Base-by-base conservation (phyloP, 1,140 invertebrate species). In the Andrena cerasifolii region DNA sequence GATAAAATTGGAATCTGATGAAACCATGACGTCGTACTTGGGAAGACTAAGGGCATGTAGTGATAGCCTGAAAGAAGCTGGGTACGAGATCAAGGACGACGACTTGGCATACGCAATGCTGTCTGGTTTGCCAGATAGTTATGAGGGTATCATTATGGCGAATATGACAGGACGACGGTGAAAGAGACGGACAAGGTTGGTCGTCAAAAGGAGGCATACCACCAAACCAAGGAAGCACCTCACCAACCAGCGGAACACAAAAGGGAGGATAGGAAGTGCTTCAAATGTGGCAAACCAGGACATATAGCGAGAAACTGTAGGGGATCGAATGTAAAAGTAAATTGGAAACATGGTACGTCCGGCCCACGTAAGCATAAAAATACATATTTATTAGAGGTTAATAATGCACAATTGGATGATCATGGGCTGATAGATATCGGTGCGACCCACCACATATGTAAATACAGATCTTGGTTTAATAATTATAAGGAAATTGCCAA, bases 21-120 rank as follows among this genome's bases (percentile, higher is more conserved):
- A 72, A 40, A n/a, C 58, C 7, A 72, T 72, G 58, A 72, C 6
- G 0, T 49, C 70, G 28, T 72, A 72, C 40, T 36, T 72, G 5
- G 0, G 56, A 16, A 62, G 70, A 36, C 6, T 72, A 21, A 72
- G 62, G 16, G 53, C 24, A 31, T 66, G 70, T 33, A 61, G 58
- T 2, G 70, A 62, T 28, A 62, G 45, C 21, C 33, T 72, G 5
- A 61, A 61, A 21, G 36, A 58, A 36, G 58, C 45, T 3, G 70
- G 70, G 2, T 62, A 72, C 40, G 70, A 72, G 5, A 18, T 62
- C 49, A 31, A 14, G 12, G 45, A 72, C 24, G 70, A 72, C 4
- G 70, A 72, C 24, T n/a, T 72, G 8, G 58, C 70, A 6, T 72
- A 61, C n/a, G 10, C 63, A 49, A 66, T 66, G 63, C 16, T 72